These are phyloP conservation scores for Dendroctonus ponderosae DNA, from an alignment of 1,140 invertebrate species.

Conservation along the genomic window DNA sequence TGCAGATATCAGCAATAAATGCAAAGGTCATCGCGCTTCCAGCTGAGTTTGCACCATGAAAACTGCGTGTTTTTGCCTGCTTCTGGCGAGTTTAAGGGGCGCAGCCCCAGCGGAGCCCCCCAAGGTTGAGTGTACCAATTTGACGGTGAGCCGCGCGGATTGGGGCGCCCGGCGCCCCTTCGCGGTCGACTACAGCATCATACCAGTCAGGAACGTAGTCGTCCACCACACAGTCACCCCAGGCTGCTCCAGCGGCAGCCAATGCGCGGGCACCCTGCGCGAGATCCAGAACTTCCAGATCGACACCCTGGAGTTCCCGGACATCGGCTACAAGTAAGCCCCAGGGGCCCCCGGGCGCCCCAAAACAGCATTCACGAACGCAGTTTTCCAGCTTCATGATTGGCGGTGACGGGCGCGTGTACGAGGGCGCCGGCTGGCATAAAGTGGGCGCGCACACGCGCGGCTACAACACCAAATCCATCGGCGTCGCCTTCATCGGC, in stretches of 20 bases:
- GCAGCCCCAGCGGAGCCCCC: too few relatives aligned
- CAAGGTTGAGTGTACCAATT: too few relatives aligned
- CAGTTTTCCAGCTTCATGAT: conserved; percentile 64
- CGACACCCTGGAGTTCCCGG: conserved; percentile 55
- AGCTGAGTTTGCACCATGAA: too few relatives aligned
- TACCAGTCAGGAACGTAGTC: conserved; percentile 62
- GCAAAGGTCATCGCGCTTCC: too few relatives aligned
- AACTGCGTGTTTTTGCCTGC: too few relatives aligned
- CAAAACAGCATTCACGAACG: background rate
- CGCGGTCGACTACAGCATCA: conserved; percentile 55
- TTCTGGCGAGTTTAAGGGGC: too few relatives aligned
- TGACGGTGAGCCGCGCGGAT: conserved; percentile 12
- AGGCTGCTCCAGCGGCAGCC: conserved; percentile 54
- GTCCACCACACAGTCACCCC: conserved; percentile 68
- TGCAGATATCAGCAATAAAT: too few relatives aligned
- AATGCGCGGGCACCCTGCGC: conserved; percentile 54
- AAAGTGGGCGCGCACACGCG: conserved; percentile 68
- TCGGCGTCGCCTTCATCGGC: conserved; percentile 61
- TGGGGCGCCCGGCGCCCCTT: conserved; percentile 52
- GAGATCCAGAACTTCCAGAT: conserved; percentile 63
- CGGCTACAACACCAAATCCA: conserved; percentile 59
- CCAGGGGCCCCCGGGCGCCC: too few relatives aligned
- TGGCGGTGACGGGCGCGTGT: conserved; percentile 73
- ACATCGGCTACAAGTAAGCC: conserved; percentile 63
- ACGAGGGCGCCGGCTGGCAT: conserved; percentile 76